A percentile compares a stretch with the other conserved stretches of the same genome.
Conservation (phyloP, 2,797 vertebrate genomes). For the Anguilla anguilla region DNA sequence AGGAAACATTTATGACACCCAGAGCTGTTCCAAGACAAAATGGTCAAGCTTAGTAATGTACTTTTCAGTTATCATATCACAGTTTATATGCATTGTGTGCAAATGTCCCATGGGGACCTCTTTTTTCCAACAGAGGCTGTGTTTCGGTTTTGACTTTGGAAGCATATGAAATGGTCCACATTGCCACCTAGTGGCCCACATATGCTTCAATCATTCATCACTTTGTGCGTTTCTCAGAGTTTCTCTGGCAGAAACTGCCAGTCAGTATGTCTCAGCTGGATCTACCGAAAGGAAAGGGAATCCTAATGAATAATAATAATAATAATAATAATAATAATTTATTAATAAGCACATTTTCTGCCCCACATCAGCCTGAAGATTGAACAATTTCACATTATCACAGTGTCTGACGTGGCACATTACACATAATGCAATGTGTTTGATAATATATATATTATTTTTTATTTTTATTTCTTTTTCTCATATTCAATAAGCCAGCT, state of each 20-base stretch:
- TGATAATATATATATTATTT: not conserved
- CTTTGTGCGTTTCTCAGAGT: no score
- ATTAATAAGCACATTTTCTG: not conserved
- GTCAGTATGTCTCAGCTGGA: no score
- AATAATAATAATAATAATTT: no score
- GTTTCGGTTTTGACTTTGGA: not conserved
- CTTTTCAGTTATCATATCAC: not conserved
- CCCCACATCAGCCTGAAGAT: not conserved
- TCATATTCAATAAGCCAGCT: no score
- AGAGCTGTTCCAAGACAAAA: not conserved
- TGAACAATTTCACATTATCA: not conserved
- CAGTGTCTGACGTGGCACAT: not conserved
- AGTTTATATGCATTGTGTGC: not conserved
- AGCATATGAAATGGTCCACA: not conserved
- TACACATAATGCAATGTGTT: not conserved
- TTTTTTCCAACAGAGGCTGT: not conserved
- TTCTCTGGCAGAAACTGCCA: no score
- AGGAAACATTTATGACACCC: not conserved
- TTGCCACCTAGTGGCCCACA: not conserved
- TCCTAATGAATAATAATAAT: no score
- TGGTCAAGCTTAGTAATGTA: not conserved
- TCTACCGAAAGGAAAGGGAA: no score
- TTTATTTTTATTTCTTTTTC: no score
- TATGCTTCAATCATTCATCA: not conserved
- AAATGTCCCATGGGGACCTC: not conserved